Base-by-base conservation (phyloP, 2,113 vertebrate genomes). In the Kryptolebias marmoratus region DNA sequence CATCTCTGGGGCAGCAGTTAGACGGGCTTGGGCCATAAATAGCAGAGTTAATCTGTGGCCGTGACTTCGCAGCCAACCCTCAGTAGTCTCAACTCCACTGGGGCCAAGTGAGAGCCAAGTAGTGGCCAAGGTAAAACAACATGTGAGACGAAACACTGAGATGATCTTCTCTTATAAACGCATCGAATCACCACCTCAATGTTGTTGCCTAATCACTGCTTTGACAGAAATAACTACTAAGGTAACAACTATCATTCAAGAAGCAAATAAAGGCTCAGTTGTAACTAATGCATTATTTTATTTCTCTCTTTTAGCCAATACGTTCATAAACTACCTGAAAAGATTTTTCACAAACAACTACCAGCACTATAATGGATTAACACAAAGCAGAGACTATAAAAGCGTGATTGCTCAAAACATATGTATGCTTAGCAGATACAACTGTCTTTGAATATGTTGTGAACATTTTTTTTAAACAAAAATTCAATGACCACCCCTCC, bases 31-130 rank as follows among this genome's bases (percentile, higher is more conserved):
- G 79, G 82, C 88, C 89, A 90, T 93, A 94, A 94, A 93, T 93
- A 93, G 88, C 87, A 81, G 87, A 91, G 89, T 93, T 93, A 94
- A 94, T 94, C 93, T 93, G 90, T 82, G 90, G 86, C 91, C 84
- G n/a, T 93, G 91, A 92, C 91, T 92, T 88, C 79, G 84, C 36
- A 71, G 80, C 87, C 82, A 81, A 80, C 81, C 77, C 76, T 82
- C 73, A 70, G 78, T 66, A 78, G 87, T 83, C 81, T 69, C 69
- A 81, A 73, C 74, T 84, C 83, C 64, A 75, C 71, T 55, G 75
- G 73, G 84, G 68, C 82, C 78, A 69, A 78, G 84, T 78, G 75
- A 80, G 71, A 87, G 81, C 79, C 68, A 79, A 80, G 75, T 69
- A 22, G 64, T 31, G 87, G 83, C 84, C 88, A 91, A 93, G 87